phyloP scores from a whole-genome alignment of 2,113 vertebrate species.

The Salvelinus namaycush region DNA sequence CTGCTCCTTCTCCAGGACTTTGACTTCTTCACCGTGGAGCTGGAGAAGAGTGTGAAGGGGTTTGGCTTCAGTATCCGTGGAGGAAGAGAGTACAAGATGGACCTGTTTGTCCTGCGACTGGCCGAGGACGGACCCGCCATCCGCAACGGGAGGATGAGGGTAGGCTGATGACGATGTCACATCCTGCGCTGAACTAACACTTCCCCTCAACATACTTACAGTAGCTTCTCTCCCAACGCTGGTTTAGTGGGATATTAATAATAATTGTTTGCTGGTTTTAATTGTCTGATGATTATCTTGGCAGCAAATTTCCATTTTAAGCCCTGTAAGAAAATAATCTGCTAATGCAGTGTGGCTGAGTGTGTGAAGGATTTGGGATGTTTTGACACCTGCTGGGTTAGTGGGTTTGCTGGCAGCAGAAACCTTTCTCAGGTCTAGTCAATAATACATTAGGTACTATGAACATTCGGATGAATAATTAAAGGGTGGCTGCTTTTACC shows the following conservation, averaged over 20 bases:
- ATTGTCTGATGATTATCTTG: conserved; percentile 49
- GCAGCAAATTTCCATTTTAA: conserved; percentile 35
- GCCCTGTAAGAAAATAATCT: conserved; percentile 17
- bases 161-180: conserved; percentile 62
- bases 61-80: conserved; percentile 98
- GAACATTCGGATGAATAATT: conserved; percentile 9
- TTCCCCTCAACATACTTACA: conserved; percentile 24
- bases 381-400: conserved; percentile 28
- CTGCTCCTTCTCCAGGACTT: conserved; percentile 81
- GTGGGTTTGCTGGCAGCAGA: background rate
- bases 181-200: conserved; percentile 13
- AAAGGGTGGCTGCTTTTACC: background rate
- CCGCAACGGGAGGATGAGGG: conserved; percentile 96
- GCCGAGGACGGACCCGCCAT: conserved; percentile 96
- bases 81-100: conserved; percentile 98
- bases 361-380: conserved; percentile 11
- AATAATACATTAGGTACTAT: conserved; percentile 3
- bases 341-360: conserved; percentile 18
- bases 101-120: conserved; percentile 92
- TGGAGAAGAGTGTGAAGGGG: conserved; percentile 95
- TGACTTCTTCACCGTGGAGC: conserved; percentile 97
- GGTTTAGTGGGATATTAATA: no score
- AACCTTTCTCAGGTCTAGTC: conserved; percentile 15
- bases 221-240: no score
- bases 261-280: conserved; percentile 40